Evolutionary conservation across 92 coral and sea anemone species (phyloP), one percentile per base, ranked within the genome.

Genomic region (Bergia sp.): DNA sequence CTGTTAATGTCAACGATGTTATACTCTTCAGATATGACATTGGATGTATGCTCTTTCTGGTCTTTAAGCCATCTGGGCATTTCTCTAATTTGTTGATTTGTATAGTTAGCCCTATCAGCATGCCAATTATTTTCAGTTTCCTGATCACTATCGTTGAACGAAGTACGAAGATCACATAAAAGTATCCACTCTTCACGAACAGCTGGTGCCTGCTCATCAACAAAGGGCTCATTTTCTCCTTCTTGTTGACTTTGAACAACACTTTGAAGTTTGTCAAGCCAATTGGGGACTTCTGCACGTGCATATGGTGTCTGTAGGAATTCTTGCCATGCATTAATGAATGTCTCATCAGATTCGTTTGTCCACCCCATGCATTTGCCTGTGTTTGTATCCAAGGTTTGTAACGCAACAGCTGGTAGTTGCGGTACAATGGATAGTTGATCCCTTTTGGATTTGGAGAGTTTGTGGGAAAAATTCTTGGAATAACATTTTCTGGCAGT

Each of bases 241-340:
- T 89, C 61, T 69, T 89, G 58, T 71, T 89, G 90, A 89, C 64
- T 92, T 29, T 89, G 90, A 53, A 89, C 77, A 80, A 92, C 90
- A 77, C 71, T 37, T 86, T 86, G 87, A 10, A 92, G 86, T 82
- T 92, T 92, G 37, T 89, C 92, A 92, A 86, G 73, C 94, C 92
- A 92, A 8, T 92, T 92, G 72, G 94, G 90, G 0, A 92, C 92
- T 86, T 87, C 39, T 13, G 79, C n/a, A 53, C 88, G 90, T 76
- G 80, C 95, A 90, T 87, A 90, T 0, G 85, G 85, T 64, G 89
- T 92, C 67, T 92, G 93, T 80, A 92, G 79, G 74, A 90, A 92
- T 43, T 88, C 81, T 18, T 90, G 90, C 95, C 93, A 92, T 37
- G 50, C 13, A 80, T 57, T 88, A 7, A 90, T 90, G 12, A 92